Evolutionary conservation across 2,113 vertebrate genomes (phyloP), one percentile per base, ranked within the genome.

Genomic region (Rhagologus leucostigma): DNA sequence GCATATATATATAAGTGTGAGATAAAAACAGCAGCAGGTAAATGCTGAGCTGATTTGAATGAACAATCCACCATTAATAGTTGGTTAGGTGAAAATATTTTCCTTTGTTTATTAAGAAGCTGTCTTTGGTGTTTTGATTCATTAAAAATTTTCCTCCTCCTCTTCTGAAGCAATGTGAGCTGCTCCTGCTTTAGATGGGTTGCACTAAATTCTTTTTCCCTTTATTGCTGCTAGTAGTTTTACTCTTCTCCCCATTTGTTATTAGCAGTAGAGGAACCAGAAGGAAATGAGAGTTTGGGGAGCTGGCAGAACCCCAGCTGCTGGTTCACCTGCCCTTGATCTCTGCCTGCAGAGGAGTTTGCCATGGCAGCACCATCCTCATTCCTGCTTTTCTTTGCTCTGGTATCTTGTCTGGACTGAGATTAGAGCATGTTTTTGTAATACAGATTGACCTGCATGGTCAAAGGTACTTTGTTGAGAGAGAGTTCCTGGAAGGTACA

Each of bases 1-100:
- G 47, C 12, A 19, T 27, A 3, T 18, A 18, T 24, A 15, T 7
- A 24, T 21, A 32, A 33, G 21, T 0, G 1, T 2, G 27, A 55
- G 26, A n/a, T 39, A 42, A 64, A 78, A 68, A 3, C 24, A 83
- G 69, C 24, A 84, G 35, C 50, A 69, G 11, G 2, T 64, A 56
- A 52, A 46, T 29, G 11, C n/a, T 87, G 46, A 77, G 46, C 24
- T 93, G 32, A 6, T 74, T 49, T 57, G 32, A 53, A 70, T 47
- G 19, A 73, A 39, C 33, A 65, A 35, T n/a, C 29, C 23, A 18
- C 35, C 76, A 15, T 55, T 79, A 68, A 64, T 46, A 47, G 44
- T 6, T 89, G 21, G 18, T 37, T 42, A 68, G 30, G 33, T 59
- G 39, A 75, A 92, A 75, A 56, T 26, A 59, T 44, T 63, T 85